phyloP scores from a whole-genome alignment of 2,113 vertebrate genomes.

The Clarias batrachus region DNA sequence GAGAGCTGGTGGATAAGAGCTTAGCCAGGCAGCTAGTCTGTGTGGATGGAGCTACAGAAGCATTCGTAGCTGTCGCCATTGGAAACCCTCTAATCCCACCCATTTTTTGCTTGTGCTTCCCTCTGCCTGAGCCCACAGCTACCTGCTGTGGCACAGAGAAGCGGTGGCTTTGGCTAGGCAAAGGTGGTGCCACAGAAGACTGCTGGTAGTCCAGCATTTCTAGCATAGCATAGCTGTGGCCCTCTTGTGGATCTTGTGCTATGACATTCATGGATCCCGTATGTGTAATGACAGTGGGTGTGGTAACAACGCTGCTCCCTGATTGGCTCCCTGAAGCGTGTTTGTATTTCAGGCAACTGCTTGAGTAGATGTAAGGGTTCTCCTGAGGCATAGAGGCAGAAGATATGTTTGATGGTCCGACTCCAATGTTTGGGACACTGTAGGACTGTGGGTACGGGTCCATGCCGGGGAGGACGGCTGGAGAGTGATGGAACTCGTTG shows the following conservation, averaged over 20 bases:
- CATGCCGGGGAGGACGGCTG: constrained; percentile 54
- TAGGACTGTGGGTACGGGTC: constrained; percentile 54
- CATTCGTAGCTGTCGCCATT: background rate
- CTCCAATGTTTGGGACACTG: constrained; percentile 48
- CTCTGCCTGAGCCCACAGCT: constrained; percentile 38
- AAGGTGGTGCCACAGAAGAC: constrained; percentile 52
- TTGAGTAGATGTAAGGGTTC: constrained; percentile 61
- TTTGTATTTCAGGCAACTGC: constrained; percentile 66
- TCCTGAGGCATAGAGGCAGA: constrained; percentile 54
- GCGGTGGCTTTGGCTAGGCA: constrained; percentile 54
- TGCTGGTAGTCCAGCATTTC: constrained; percentile 62
- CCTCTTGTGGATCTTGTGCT: constrained; percentile 46
- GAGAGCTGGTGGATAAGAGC: constrained; percentile 76
- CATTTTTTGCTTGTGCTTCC: constrained; percentile 68
- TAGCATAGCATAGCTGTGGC: constrained; percentile 59
- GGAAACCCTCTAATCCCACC: constrained; percentile 55
- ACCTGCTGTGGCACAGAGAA: constrained; percentile 69
- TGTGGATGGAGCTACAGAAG: constrained; percentile 42
- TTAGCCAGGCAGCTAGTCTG: constrained; percentile 78
- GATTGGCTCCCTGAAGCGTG: constrained; percentile 53
- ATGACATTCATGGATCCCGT: constrained; percentile 64
- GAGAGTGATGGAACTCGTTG: constrained; percentile 54
- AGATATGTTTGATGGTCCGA: constrained; percentile 54
- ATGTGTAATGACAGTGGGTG: constrained; percentile 74
- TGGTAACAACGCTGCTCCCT: constrained; percentile 42